A percentile compares a stretch with the other conserved stretches of the same genome.
phyloP scores from a whole-genome alignment of 2,797 vertebrate genomes.

The Heliangelus exortis region DNA sequence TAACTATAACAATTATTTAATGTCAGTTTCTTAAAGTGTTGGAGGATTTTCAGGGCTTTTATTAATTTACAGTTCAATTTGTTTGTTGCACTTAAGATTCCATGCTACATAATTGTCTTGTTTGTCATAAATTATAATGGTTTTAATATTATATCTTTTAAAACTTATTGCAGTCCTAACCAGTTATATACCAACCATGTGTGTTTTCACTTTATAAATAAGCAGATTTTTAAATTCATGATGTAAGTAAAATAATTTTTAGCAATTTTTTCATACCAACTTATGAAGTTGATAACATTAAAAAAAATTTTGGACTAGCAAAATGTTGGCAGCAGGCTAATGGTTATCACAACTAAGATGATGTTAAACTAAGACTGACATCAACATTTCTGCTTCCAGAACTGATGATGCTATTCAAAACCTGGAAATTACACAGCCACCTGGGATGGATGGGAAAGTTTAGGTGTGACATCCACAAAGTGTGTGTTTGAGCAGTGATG shows the following conservation, averaged over 20 bases:
- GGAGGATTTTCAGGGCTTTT: neutral
- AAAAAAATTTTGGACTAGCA: neutral
- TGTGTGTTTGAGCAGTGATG: neutral
- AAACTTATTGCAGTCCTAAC: neutral
- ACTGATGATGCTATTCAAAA: slow-evolving; percentile 5
- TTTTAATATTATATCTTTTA: neutral
- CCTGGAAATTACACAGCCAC: neutral
- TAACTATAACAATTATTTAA: neutral
- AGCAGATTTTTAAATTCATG: neutral
- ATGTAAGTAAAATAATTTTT: neutral
- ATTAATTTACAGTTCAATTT: neutral
- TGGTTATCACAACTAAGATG: neutral
- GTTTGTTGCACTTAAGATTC: neutral
- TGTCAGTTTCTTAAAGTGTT: neutral
- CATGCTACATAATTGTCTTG: neutral
- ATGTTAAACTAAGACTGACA: neutral
- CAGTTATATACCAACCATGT: neutral
- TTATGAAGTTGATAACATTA: neutral
- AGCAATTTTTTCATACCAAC: neutral
- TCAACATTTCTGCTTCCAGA: slow-evolving; percentile 13
- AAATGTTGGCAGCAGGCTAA: neutral
- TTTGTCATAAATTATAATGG: neutral
- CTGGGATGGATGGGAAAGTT: slow-evolving; percentile 18
- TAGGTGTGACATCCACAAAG: neutral
- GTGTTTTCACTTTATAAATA: neutral